Evolutionary conservation across 1,140 invertebrate genomes (phyloP).

Genomic region (Drosophila bifasciata): DNA sequence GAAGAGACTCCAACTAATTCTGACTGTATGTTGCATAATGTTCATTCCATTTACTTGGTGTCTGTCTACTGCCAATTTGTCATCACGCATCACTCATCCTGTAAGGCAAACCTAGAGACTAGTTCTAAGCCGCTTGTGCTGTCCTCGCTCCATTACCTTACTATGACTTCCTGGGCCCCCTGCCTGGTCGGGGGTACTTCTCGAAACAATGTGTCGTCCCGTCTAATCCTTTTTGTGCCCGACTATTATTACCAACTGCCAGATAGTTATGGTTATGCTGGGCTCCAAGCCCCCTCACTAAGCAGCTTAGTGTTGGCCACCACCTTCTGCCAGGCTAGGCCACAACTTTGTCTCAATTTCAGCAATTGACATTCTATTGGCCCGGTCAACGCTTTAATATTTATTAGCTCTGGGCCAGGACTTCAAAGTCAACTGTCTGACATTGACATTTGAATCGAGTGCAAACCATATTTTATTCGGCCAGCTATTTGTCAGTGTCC

Average conservation of each 20-base stretch:
- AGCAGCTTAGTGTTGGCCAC: constrained; percentile 57
- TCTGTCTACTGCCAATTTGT: constrained; percentile 44
- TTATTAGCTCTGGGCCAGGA: constrained; percentile 46
- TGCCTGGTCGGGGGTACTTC: constrained; percentile 6
- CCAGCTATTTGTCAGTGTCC: background rate
- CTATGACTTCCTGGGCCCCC: constrained; percentile 70
- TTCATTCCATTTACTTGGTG: constrained; percentile 17
- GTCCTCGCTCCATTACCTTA: constrained; percentile 68
- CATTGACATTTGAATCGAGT: constrained; percentile 62
- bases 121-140: constrained; percentile 39
- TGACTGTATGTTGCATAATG: constrained; percentile 41
- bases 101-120: constrained; percentile 1
- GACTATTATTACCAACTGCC: constrained; percentile 64
- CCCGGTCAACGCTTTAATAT: constrained; percentile 54
- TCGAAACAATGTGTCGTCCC: constrained; percentile 59
- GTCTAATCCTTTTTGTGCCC: constrained; percentile 68
- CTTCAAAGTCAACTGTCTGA: constrained; percentile 47
- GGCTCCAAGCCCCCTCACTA: constrained; percentile 39
- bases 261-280: constrained; percentile 73
- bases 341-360: constrained; percentile 59
- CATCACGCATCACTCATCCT: constrained; percentile 49
- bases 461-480: constrained; percentile 32
- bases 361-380: constrained; percentile 58
- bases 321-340: background rate
- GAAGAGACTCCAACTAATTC: background rate